phyloP scores from a whole-genome alignment of 30 jellyfish, hydroid and myxozoan genomes.

The Chrysaora quinquecirrha region DNA sequence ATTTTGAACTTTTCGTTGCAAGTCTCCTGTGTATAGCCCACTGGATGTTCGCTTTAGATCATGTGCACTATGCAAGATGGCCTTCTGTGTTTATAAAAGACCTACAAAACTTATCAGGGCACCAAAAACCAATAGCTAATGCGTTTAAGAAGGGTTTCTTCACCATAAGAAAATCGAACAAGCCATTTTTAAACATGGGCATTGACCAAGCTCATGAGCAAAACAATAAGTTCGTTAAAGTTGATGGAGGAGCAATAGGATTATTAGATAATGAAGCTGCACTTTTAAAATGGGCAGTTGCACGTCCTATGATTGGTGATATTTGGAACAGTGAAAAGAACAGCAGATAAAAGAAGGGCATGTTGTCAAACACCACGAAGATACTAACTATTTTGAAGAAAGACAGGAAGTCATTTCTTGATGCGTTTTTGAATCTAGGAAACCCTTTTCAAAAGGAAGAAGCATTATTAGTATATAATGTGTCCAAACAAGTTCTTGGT shows the following conservation, averaged over 20 bases:
- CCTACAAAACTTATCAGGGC: background rate
- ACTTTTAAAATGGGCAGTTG: constrained; percentile 38
- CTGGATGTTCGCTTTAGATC: constrained; percentile 41
- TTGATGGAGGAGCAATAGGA: constrained; percentile 52
- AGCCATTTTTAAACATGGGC: constrained; percentile 20
- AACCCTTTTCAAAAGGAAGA: constrained; percentile 21
- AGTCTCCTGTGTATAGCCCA: background rate
- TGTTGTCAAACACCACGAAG: constrained; percentile 36
- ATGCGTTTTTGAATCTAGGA: background rate
- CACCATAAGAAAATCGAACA: constrained; percentile 9
- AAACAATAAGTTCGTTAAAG: constrained; percentile 20
- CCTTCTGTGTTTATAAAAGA: constrained; percentile 8
- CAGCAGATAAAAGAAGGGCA: background rate
- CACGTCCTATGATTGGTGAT: constrained; percentile 23
- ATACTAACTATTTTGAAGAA: constrained; percentile 1
- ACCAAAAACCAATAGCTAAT: background rate
- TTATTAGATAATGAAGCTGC: constrained; percentile 18
- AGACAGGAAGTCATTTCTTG: constrained; percentile 9
- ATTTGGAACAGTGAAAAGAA: background rate
- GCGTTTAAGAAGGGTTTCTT: constrained; percentile 27
- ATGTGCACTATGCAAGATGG: constrained; percentile 44
- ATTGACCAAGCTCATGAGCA: constrained; percentile 46
- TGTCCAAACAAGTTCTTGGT: background rate
- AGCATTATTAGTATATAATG: background rate
- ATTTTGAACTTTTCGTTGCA: constrained; percentile 6